Base-by-base conservation (phyloP, 2,113 vertebrate genomes). In the Patagioenas fasciata region DNA sequence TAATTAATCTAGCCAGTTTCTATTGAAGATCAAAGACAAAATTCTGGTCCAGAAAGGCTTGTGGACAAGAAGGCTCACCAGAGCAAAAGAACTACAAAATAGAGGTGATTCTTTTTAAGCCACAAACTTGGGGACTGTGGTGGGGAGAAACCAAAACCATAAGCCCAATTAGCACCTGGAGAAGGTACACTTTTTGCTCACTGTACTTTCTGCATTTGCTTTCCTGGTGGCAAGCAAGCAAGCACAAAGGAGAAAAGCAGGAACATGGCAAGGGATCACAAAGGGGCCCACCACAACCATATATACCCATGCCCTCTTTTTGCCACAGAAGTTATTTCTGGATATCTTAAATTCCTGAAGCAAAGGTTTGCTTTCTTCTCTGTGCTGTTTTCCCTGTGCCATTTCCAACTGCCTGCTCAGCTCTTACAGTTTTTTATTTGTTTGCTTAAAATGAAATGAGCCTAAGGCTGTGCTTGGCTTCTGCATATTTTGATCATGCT, bases 401-500 rank as follows among this genome's bases (percentile, higher is more conserved):
- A 7, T 58, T 88, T 54, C 40, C 38, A 85, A 44, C n/a, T 24
- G 65, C 70, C 48, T 78, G 20, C 84, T 80, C 54, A 81, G 44
- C 44, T 44, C 38, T 83, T 80, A 54, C 17, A 14, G 32, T 20
- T 88, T 78, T 80, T 81, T 79, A 71, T 89, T 94, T 94, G 67
- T 91, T 95, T 95, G 48, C 70, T 94, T 91, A 66, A 89, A 94
- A 83, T 69, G 58, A 91, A 88, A 70, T 70, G 51, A 96, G 81
- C 91, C 87, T 64, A 60, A 88, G 87, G 88, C 88, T 83, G 42
- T 48, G 56, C 75, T 93, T 73, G 51, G 58, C 88, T 88, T 89
- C 93, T 93, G 74, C 64, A 80, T 95, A 93, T 91, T 96, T 94
- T 95, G 89, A 95, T 91, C 64, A 56, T 58, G 64, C 85, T 94